phyloP scores from a whole-genome alignment of 2,113 vertebrate genomes.

The Alouatta palliata region DNA sequence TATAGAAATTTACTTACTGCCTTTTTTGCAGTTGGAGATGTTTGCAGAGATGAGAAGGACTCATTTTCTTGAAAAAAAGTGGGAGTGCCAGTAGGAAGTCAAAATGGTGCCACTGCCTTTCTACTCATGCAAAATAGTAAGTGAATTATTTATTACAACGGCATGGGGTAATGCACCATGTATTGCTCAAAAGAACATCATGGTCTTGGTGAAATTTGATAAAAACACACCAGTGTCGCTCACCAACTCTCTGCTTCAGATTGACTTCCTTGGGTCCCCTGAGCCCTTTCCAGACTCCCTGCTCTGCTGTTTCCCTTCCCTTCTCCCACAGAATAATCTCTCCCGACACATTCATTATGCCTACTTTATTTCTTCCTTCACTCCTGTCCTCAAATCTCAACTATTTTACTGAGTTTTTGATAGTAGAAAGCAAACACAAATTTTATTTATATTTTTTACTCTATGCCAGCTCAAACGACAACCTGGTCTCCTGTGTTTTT shows the following conservation, averaged over 20 bases:
- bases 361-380: background rate
- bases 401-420: background rate
- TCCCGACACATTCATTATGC: background rate
- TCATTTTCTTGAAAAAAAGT: background rate
- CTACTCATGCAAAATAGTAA: background rate
- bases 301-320: background rate
- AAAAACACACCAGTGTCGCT: background rate
- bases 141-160: conserved; percentile 34
- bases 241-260: background rate
- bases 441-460: background rate
- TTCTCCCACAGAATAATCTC: background rate
- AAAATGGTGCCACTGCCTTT: background rate
- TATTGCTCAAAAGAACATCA: background rate
- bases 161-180: background rate
- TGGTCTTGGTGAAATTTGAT: background rate
- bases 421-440: background rate
- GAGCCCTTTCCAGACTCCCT: background rate
- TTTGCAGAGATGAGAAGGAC: background rate
- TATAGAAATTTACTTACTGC: background rate
- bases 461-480: background rate
- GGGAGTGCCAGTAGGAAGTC: background rate
- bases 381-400: background rate
- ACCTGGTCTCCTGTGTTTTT: background rate
- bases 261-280: background rate
- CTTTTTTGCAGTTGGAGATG: background rate